phyloP scores from a whole-genome alignment of 2,113 vertebrate species.

The Oryzias javanicus region DNA sequence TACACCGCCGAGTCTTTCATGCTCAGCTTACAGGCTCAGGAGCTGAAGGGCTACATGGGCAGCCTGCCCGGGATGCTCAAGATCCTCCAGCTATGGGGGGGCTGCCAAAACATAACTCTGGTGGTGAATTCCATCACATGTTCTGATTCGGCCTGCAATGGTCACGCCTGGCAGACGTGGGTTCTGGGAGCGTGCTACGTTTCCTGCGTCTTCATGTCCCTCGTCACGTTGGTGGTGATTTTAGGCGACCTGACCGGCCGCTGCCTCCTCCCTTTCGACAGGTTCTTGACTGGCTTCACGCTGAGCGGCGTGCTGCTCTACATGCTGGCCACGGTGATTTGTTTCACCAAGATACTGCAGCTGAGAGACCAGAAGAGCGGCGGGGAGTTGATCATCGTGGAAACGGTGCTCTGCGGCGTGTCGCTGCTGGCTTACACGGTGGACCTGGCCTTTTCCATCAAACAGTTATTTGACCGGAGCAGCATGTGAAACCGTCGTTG shows the following conservation, averaged over 20 bases:
- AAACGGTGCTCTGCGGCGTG: conserved; percentile 59
- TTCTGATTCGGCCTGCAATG: accelerated
- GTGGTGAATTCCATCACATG: conserved; percentile 1
- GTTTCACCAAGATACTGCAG: conserved; percentile 55
- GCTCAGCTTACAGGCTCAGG: conserved; percentile 45
- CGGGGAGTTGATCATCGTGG: conserved; percentile 20
- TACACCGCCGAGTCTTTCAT: conserved; percentile 66
- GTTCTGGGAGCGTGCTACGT: conserved; percentile 36
- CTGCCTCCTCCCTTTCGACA: conserved; percentile 71
- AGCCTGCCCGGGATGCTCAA: conserved; percentile 75
- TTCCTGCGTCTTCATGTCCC: conserved; percentile 63
- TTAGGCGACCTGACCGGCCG: conserved; percentile 68
- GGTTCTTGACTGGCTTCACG: conserved; percentile 66
- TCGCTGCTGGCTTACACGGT: conserved; percentile 75
- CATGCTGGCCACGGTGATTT: conserved; percentile 61
- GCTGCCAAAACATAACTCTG: conserved; percentile 63
- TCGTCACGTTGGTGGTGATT: conserved; percentile 65
- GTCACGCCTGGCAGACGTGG: conserved; percentile 38
- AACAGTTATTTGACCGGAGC: conserved; percentile 65
- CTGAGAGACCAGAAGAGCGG: accelerated
- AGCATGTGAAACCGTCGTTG: conserved; percentile 20
- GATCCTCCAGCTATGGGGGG: conserved; percentile 69
- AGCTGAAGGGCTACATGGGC: conserved; percentile 78
- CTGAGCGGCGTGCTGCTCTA: conserved; percentile 68
- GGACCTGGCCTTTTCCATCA: conserved; percentile 75